Conservation (phyloP, 2,797 vertebrate genomes). For the Pachyuromys duprasi region DNA sequence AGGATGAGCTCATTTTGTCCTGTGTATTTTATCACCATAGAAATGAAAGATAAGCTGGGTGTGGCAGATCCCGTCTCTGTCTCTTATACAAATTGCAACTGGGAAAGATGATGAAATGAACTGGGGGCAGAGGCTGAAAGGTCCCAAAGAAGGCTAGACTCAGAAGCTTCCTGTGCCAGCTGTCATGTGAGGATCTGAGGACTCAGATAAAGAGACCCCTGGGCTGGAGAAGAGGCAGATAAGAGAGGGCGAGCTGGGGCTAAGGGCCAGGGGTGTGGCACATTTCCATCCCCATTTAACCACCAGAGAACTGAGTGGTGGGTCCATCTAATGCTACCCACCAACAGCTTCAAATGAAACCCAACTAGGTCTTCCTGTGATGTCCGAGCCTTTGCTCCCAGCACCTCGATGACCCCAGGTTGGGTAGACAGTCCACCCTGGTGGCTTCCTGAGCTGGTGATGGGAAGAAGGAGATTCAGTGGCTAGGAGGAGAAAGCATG, state of each 20-base stretch:
- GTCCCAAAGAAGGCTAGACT: no score
- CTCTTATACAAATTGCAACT: not conserved
- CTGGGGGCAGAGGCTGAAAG: not conserved
- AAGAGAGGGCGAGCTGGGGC: not conserved
- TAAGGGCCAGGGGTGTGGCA: accelerated
- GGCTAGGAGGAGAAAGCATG: conserved; percentile 53
- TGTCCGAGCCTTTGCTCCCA: not conserved
- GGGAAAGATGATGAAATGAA: not conserved
- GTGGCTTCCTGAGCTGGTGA: conserved; percentile 44
- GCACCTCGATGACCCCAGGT: accelerated
- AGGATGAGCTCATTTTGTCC: not conserved
- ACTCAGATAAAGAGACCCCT: not conserved
- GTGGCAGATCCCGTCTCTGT: not conserved
- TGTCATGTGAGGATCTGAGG: not conserved
- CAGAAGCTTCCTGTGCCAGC: not conserved
- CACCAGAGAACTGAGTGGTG: accelerated
- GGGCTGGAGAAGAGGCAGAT: not conserved
- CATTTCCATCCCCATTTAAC: not conserved
- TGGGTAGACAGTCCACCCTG: not conserved
- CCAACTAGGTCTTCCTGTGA: not conserved
- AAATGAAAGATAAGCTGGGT: not conserved
- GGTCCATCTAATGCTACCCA: accelerated
- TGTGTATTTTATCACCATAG: not conserved
- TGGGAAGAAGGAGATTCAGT: not conserved
- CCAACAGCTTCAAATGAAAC: no score